Evolutionary conservation across 2,888 invertebrate genomes (phyloP), one percentile per base, ranked within the genome.

Genomic region (Drosophila anceps): DNA sequence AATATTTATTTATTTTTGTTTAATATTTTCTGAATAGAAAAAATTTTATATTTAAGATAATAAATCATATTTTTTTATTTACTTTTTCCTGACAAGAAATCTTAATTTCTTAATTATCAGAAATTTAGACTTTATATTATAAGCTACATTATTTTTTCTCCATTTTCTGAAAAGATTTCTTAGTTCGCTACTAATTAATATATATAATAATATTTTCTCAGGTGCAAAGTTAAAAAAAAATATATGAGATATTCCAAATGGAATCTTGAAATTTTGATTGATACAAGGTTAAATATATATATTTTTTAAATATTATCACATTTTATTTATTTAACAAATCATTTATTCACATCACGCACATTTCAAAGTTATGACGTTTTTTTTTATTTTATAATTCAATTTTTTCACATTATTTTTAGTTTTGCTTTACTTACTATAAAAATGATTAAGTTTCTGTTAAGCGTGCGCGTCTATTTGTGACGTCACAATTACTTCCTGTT

Each of bases 401-500:
- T 31, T 31, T 31, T 18, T 0, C 4, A 12, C 6, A 20, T 13
- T 53, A 5, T 24, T 35, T 15, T 31, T 51, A 50, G 4, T 46
- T 15, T 15, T 48, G 0, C 10, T 29, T 31, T 0, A 31, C 4
- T 31, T 48, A 10, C 9, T 27, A 46, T n/a, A 46, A 15, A 27
- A 13, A 18, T 9, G 20, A 15, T 31, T 55, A 9, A 20, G 1
- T n/a, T 43, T 13, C 46, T 27, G 13, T 29, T 29, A 9, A 18
- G 9, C 27, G 29, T 31, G 29, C 9, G 5, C 9, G 5, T 9
- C 6, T 0, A 15, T 29, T 60, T 65, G 59, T 76, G 79, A 74
- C 76, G 76, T 74, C 79, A 76, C 24, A 39, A 0, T 31, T 13
- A 10, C 20, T 31, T 44, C 5, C 64, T 54, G 48, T 44, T 64